These are phyloP conservation scores for Brachirus orientalis DNA, from an alignment of 2,113 vertebrate species.

Conservation along the genomic window DNA sequence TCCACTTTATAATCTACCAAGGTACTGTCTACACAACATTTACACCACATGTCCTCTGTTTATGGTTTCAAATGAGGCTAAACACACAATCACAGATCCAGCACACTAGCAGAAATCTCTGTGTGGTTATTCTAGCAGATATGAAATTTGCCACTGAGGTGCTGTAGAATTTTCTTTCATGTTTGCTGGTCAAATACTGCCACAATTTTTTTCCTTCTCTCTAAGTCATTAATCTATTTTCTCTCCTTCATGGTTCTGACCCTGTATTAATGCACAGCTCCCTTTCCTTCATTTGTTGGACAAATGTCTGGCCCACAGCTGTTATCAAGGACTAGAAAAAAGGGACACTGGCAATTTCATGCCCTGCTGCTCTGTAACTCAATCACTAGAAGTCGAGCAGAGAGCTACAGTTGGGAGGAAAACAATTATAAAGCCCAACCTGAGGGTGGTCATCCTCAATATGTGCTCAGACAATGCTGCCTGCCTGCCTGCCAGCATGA, in stretches of 20 bases:
- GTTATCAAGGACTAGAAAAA: slow-evolving; percentile 59
- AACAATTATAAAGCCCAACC: slow-evolving; percentile 70
- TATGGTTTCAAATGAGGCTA: neutral
- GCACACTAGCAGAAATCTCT: too few species aligned
- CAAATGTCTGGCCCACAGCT: slow-evolving; percentile 69
- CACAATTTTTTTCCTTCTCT: slow-evolving; percentile 7
- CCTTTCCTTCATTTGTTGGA: slow-evolving; percentile 52
- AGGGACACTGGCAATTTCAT: slow-evolving; percentile 76
- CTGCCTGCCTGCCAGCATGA: slow-evolving; percentile 56
- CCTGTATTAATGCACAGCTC: slow-evolving; percentile 59
- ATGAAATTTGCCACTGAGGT: neutral
- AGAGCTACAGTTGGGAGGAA: slow-evolving; percentile 62
- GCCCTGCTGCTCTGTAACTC: slow-evolving; percentile 76
- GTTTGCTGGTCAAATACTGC: slow-evolving; percentile 7
- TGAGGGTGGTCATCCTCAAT: slow-evolving; percentile 65
- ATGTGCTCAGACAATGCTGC: slow-evolving; percentile 49
- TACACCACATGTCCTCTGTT: neutral
- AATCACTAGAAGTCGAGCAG: slow-evolving; percentile 64
- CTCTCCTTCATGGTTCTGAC: slow-evolving; percentile 44
- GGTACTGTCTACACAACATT: slow-evolving; percentile 78
- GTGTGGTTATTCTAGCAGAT: neutral
- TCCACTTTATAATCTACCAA: slow-evolving; percentile 95
- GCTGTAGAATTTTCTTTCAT: slow-evolving; percentile 8
- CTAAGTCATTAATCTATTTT: slow-evolving; percentile 30
- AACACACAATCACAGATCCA: slow-evolving; percentile 2